These are phyloP conservation scores for Chaunax sp. DNA, from an alignment of 2,797 vertebrate genomes.

Conservation along the genomic window DNA sequence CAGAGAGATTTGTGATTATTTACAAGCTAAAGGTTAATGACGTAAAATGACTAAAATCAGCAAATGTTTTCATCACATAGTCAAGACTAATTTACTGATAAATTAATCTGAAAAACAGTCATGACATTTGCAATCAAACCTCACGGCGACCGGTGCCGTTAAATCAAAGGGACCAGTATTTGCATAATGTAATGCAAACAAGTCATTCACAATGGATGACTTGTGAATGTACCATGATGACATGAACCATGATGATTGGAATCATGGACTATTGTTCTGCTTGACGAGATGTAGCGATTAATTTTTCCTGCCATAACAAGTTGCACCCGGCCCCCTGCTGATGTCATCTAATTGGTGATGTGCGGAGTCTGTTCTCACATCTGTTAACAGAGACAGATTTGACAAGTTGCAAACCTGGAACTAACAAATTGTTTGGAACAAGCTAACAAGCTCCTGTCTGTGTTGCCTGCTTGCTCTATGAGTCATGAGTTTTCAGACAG, in stretches of 20 bases:
- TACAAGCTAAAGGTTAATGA: constrained; percentile 62
- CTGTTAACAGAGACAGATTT: constrained; percentile 58
- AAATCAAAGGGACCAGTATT: constrained; percentile 49
- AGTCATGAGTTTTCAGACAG: constrained; percentile 31
- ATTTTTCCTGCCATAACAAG: constrained; percentile 60
- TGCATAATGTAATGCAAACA: constrained; percentile 61
- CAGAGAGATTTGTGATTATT: constrained; percentile 29
- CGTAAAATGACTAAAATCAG: constrained; percentile 58
- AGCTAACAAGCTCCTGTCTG: constrained; percentile 36
- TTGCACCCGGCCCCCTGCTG: constrained; percentile 48
- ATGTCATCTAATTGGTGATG: constrained; percentile 56
- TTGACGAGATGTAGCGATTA: constrained; percentile 59
- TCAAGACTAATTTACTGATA: constrained; percentile 59
- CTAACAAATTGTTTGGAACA: constrained; percentile 44
- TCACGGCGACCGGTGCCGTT: constrained; percentile 43
- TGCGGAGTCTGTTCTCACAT: constrained; percentile 46
- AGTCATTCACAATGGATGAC: constrained; percentile 56
- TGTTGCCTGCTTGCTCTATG: constrained; percentile 18
- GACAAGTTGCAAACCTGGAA: constrained; percentile 57
- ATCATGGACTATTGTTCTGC: constrained; percentile 67
- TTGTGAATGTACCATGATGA: constrained; percentile 62
- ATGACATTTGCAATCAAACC: constrained; percentile 64
- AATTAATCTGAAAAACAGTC: constrained; percentile 65
- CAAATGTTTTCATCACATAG: constrained; percentile 53
- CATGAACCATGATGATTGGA: constrained; percentile 55